phyloP scores from a whole-genome alignment of 2,113 vertebrate species.

The Rafetus swinhoei region DNA sequence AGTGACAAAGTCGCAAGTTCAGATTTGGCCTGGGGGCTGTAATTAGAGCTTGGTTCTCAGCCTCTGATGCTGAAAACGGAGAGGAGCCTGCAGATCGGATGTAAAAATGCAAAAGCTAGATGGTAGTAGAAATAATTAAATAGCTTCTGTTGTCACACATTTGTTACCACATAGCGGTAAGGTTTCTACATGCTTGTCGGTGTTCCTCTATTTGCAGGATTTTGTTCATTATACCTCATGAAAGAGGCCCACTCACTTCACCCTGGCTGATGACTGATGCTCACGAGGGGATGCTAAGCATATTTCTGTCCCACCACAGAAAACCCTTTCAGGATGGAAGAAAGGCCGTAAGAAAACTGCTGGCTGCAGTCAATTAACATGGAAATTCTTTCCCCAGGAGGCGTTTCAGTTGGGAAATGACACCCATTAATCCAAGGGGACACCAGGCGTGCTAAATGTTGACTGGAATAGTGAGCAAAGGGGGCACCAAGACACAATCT shows the following conservation, averaged over 20 bases:
- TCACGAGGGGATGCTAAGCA: background rate
- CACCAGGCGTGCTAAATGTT: background rate
- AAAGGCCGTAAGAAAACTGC: accelerated
- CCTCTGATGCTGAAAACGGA: background rate
- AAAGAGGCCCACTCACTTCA: background rate
- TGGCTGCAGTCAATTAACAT: background rate
- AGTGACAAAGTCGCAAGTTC: background rate
- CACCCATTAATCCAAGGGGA: background rate
- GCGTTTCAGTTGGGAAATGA: background rate
- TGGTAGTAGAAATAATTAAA: background rate
- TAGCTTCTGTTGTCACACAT: background rate
- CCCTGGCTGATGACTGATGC: background rate
- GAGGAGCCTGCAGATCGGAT: background rate
- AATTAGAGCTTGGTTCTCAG: background rate
- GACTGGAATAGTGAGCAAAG: accelerated
- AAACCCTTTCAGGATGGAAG: background rate
- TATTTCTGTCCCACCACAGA: background rate
- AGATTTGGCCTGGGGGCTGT: background rate
- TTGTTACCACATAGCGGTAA: background rate
- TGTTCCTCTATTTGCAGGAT: background rate
- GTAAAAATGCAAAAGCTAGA: background rate
- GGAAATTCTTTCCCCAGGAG: background rate
- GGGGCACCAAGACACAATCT: accelerated
- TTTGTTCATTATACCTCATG: background rate
- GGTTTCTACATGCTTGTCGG: background rate